Evolutionary conservation across 2,113 vertebrate genomes (phyloP), one percentile per base, ranked within the genome.

Genomic region (Oryzias woworae): DNA sequence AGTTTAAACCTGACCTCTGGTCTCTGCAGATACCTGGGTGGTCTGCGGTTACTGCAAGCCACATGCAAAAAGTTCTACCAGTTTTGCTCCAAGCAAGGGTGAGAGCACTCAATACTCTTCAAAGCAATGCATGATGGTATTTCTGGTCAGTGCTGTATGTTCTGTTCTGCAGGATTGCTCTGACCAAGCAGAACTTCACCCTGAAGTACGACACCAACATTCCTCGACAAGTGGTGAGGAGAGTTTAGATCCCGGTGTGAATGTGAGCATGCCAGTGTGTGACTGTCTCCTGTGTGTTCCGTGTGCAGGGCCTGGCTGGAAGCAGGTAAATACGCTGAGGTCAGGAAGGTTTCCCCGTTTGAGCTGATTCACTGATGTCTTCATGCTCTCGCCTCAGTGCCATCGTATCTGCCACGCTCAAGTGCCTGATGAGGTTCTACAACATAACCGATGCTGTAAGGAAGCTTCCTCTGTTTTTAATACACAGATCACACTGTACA

Each of bases 1-100:
- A 24, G 7, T 1, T 17, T 23, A 16, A 28, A 15, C 3, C 14
- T 14, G 1, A 1, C n/a, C 13, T 61, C 7, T 44, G 1, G 55
- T 71, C 7, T 0, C 62, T 3, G 52, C 52, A 94, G 93, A 23
- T 94, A 94, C 63, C 72, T 94, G 57, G 93, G 93, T 58, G 93
- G 93, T 28, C 88, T 94, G 20, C 83, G 93, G 41, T 80, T 94
- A 31, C 82, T 94, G 22, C 93, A 94, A 82, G 93, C 93, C 0
- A 93, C 93, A 1, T 94, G 93, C 58, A 94, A 94, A 78, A 93
- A 93, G 86, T 94, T 94, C 75, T 93, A 93, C 77, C 93, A 94
- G 75, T 94, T 92, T 74, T 94, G 93, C 82, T 93, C 90, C 62
- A 90, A 90, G 75, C 86, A 92, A 78, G 92, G 93, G 93, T 94